phyloP scores from a whole-genome alignment of 2,888 invertebrate species.

The Rhingia rostrata region DNA sequence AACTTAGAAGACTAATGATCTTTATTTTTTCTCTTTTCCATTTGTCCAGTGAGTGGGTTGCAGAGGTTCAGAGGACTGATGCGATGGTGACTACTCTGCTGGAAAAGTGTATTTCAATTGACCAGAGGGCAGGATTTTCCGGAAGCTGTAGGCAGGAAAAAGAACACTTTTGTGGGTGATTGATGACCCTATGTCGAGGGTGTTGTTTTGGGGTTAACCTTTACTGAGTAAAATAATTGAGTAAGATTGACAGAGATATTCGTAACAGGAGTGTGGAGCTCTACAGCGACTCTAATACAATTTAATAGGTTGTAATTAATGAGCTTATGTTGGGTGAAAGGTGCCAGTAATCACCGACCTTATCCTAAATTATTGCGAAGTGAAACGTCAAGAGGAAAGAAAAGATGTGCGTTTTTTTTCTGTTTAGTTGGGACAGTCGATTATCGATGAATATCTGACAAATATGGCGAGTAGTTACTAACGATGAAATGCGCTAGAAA shows the following conservation, averaged over 20 bases:
- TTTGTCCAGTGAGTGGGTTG: slow-evolving; percentile 22
- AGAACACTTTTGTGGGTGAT: slow-evolving; percentile 53
- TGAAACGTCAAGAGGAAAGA: not conserved
- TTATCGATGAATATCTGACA: not conserved
- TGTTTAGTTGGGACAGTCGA: not conserved
- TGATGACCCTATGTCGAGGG: slow-evolving; percentile 47
- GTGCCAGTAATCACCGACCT: slow-evolving; percentile 13
- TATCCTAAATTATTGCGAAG: not conserved
- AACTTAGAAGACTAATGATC: slow-evolving; percentile 60
- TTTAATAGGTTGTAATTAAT: slow-evolving; percentile 41
- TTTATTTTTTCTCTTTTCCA: slow-evolving; percentile 28
- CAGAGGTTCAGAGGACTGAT: not conserved
- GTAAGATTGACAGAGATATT: slow-evolving; percentile 28
- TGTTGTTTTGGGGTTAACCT: slow-evolving; percentile 51
- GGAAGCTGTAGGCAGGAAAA: slow-evolving; percentile 27
- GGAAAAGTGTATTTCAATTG: slow-evolving; percentile 39
- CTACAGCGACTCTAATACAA: slow-evolving; percentile 12
- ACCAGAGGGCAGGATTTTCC: slow-evolving; percentile 9
- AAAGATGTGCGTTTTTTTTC: not conserved
- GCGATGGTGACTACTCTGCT: slow-evolving; percentile 7
- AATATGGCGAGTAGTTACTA: not conserved
- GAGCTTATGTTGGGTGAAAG: slow-evolving; percentile 4
- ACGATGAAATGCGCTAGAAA: not conserved
- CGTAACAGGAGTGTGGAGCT: not conserved
- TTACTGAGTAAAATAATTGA: slow-evolving; percentile 20